Conservation (phyloP, 2,888 invertebrate species). For the Hirtodrosophila histrioides region DNA sequence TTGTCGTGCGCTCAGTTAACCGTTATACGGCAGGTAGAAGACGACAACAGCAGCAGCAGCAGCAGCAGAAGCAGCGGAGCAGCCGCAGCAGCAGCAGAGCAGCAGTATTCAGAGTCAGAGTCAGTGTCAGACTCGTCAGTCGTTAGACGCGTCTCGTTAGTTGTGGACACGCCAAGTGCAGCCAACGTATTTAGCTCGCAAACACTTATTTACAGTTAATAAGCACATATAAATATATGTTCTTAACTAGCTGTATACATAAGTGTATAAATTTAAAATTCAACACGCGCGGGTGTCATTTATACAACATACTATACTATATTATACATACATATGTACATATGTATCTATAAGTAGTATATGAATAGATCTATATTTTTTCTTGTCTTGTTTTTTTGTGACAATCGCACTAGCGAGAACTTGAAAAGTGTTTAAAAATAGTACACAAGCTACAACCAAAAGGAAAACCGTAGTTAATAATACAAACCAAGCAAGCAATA, state of each 20-base stretch:
- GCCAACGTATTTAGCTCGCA: conserved; percentile 3
- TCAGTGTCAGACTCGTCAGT: conserved; percentile 52
- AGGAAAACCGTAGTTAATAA: conserved; percentile 1
- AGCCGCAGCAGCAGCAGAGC: neutral
- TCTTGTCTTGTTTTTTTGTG: conserved; percentile 56
- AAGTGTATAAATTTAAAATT: conserved; percentile 28
- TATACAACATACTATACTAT: conserved; percentile 2
- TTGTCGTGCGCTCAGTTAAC: conserved; percentile 42
- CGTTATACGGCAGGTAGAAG: conserved; percentile 44
- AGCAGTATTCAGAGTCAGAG: conserved; percentile 43
- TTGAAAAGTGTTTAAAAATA: conserved; percentile 63
- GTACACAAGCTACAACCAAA: conserved; percentile 34
- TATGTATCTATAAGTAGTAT: conserved; percentile 8
- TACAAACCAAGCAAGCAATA: conserved; percentile 7
- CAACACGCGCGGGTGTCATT: conserved; percentile 28
- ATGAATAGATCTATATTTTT: conserved; percentile 41
- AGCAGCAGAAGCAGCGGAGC: neutral
- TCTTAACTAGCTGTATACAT: conserved; percentile 33
- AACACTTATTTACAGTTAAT: conserved; percentile 7
- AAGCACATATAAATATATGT: conserved; percentile 16
- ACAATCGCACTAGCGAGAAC: conserved; percentile 32
- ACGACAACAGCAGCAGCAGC: conserved; percentile 6
- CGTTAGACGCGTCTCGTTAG: conserved; percentile 64
- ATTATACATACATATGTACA: conserved; percentile 23
- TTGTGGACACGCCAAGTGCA: conserved; percentile 49